Conservation (phyloP, 2,888 invertebrate genomes). For the Tanytarsus gracilentus region DNA sequence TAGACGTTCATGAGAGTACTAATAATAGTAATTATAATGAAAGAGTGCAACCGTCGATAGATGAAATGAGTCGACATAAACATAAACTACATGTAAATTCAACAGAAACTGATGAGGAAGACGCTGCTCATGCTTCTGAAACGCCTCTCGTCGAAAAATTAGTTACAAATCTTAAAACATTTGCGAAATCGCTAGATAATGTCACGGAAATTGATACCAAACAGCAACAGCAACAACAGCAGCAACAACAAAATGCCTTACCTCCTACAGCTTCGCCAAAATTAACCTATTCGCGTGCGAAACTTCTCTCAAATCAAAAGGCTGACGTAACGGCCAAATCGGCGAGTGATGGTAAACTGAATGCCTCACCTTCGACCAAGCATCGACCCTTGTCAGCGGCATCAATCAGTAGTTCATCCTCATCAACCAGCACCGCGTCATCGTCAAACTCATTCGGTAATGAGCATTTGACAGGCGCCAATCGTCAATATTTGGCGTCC, state of each 20-base stretch:
- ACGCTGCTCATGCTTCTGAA: background rate
- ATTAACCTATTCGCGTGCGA: constrained; percentile 40
- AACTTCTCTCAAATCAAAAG: constrained; percentile 33
- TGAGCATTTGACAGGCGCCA: constrained; percentile 42
- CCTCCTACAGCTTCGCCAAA: constrained; percentile 35
- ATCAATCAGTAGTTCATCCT: constrained; percentile 38
- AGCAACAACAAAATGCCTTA: constrained; percentile 35
- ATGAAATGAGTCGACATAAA: constrained; percentile 23
- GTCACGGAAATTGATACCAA: constrained; percentile 21
- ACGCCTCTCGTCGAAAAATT: too few species aligned
- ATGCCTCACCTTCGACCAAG: constrained; percentile 33
- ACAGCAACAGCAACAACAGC: constrained; percentile 31
- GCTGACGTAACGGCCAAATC: constrained; percentile 24
- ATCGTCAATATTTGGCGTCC: constrained; percentile 72
- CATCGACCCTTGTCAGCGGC: constrained; percentile 42
- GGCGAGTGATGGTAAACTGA: constrained; percentile 16
- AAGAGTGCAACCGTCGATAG: background rate
- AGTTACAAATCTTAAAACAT: too few species aligned
- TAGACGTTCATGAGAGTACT: constrained; percentile 23
- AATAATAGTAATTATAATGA: background rate
- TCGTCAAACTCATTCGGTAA: constrained; percentile 68
- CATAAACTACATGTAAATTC: constrained; percentile 11
- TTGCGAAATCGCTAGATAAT: constrained; percentile 23
- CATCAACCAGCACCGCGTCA: constrained; percentile 46
- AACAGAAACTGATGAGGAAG: constrained; percentile 13